phyloP scores from a whole-genome alignment of 2,113 vertebrate species.

The Hyla sarda region DNA sequence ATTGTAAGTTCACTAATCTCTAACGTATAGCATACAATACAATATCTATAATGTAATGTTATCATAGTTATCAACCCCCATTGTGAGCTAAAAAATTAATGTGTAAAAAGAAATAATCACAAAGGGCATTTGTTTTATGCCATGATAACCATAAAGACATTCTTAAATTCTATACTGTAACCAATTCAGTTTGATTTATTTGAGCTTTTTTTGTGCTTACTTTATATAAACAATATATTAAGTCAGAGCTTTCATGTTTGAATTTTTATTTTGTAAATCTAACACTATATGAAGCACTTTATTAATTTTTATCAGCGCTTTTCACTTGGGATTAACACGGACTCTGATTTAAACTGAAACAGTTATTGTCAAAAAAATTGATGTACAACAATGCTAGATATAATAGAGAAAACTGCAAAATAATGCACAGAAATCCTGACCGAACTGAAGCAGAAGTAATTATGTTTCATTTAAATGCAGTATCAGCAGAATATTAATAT shows the following conservation, averaged over 20 bases:
- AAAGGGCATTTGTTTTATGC: no score
- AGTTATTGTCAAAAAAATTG: slow-evolving; percentile 13
- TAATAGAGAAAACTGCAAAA: slow-evolving; percentile 24
- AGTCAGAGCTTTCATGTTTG: neutral
- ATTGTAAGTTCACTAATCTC: no score
- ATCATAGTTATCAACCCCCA: no score
- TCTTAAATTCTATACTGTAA: no score
- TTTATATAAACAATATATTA: neutral
- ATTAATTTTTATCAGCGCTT: neutral
- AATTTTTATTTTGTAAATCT: neutral
- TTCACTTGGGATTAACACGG: slow-evolving; percentile 30
- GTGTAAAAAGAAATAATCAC: no score
- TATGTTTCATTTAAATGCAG: neutral
- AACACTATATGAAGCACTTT: neutral
- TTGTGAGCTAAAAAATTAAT: no score
- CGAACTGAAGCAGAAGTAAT: slow-evolving; percentile 35
- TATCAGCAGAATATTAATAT: slow-evolving; percentile 27
- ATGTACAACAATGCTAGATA: neutral
- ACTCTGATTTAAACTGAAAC: slow-evolving; percentile 26
- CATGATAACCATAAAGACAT: no score
- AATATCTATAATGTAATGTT: no score
- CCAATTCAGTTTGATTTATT: no score
- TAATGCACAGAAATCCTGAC: slow-evolving; percentile 30
- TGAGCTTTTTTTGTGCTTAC: neutral
- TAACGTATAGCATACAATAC: no score